Evolutionary conservation across 2,113 vertebrate species (phyloP), one percentile per base, ranked within the genome.

Genomic region (Petrocephalus zakoni): DNA sequence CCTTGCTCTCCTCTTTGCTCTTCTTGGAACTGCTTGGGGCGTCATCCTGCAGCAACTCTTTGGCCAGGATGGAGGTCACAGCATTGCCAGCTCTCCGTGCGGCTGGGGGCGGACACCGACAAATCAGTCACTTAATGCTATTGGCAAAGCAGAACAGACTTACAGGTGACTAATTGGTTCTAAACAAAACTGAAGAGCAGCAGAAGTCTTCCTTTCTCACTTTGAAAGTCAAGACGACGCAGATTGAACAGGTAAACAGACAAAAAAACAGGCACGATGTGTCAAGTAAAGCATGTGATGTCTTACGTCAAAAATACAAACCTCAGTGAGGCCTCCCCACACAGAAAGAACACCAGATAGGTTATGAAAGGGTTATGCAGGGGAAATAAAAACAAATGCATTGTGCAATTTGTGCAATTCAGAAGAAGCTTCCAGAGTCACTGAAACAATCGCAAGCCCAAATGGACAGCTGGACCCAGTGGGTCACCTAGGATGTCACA

Each of bases 61-160:
- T 96, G 93, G 96, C 97, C 90, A 98, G 95, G 89, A 97, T 91
- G 91, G 95, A 96, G 22, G 97, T 97, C 93, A 97, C 94, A 72
- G 96, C 96, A 88, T 96, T 95, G 75, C 96, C 97, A 37, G 95
- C 95, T 93, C 96, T 94, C 92, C 96, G 95, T 92, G 96, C 97
- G 91, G 94, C 97, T 98, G 92, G 37, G 93, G 87, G 91, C 85
- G 90, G 85, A 93, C 84, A 84, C 15, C 68, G 22, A 90, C 3
- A 87, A 56, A 37, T 34, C 75, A 58, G 13, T 61, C 42, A 58
- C 52, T 86, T 56, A 49, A 21, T 88, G 1, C 78, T 52, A 75
- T 25, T 83, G 34, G 84, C 2, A 90, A 46, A 13, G 58, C 21
- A 88, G 5, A 72, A 19, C 22, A 56, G 29, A 42, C 22, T 52